Percentiles rank a stretch among this genome's conserved stretches.
phyloP scores from a whole-genome alignment of 2,797 vertebrate genomes.

The Parotocinclus haroldoi region DNA sequence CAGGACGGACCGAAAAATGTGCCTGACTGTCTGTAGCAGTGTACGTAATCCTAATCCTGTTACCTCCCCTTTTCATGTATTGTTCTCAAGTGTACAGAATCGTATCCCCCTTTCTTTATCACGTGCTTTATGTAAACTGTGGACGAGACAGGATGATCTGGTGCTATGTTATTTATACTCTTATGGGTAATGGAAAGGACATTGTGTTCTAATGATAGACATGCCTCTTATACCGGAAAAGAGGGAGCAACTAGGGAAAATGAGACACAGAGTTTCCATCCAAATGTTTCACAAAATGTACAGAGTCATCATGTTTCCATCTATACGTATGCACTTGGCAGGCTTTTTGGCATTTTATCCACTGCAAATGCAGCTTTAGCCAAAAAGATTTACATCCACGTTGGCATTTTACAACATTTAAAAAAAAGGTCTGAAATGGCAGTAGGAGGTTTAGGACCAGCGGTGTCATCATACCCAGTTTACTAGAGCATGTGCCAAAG shows the following conservation, averaged over 20 bases:
- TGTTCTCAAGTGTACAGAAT: slow-evolving; percentile 10
- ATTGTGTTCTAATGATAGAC: not conserved
- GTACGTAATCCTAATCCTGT: slow-evolving; percentile 11
- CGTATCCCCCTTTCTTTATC: slow-evolving; percentile 4
- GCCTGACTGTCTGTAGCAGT: slow-evolving; percentile 46
- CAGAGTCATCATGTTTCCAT: too few relatives aligned
- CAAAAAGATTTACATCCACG: too few relatives aligned
- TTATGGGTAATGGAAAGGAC: too few relatives aligned
- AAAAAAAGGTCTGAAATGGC: too few relatives aligned
- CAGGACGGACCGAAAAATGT: slow-evolving; percentile 37
- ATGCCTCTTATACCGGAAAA: not conserved
- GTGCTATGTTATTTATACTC: slow-evolving; percentile 29
- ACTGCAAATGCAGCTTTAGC: too few relatives aligned
- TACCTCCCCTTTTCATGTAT: slow-evolving; percentile 10
- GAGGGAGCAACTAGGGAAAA: not conserved
- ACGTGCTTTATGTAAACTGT: slow-evolving; percentile 34
- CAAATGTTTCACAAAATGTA: not conserved
- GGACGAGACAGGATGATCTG: slow-evolving; percentile 15
- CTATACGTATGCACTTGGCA: too few relatives aligned
- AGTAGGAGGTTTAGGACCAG: too few relatives aligned
- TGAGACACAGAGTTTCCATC: not conserved
- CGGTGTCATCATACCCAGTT: too few relatives aligned
- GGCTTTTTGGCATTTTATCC: too few relatives aligned
- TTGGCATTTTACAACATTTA: too few relatives aligned
- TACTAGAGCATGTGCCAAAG: too few relatives aligned